Evolutionary conservation across 2,888 invertebrate genomes (phyloP), one percentile per base, ranked within the genome.

Genomic region (Cabera pusaria): DNA sequence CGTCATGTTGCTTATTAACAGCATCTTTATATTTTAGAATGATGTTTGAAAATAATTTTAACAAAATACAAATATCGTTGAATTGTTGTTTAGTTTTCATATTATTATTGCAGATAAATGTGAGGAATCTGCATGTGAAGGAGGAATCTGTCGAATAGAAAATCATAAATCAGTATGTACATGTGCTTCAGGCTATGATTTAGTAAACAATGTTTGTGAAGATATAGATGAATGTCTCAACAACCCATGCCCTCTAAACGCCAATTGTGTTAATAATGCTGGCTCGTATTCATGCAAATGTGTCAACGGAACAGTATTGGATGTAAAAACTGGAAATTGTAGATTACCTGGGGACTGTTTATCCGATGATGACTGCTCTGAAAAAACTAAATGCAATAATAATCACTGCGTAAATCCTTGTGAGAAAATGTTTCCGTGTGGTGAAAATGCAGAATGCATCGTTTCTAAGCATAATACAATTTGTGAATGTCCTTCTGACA

Each of bases 301-400:
- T 62, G 91, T 93, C 0, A 93, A 94, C 59, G 95, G 95, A 34
- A 90, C 96, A 9, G 91, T 97, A 31, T 94, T 96, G 11, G 97
- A 97, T 84, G 92, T 93, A 3, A 83, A 46, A 33, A 90, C 91
- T 36, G 90, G 91, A 0, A 96, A 94, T 16, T 97, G 97, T 63
- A 92, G 93, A 50, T 92, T 93, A 69, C 95, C 97, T 0, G 96
- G 95, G 26, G 95, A 96, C 68, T 97, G 97, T 60, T 91, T 93
- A 49, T 91, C 93, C 1, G 94, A 96, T 64, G 82, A 91, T 1
- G 96, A 97, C 57, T 97, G 97, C 68, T 95, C 96, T 0, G 88
- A 90, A 4, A 91, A 93, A 31, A 95, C 96, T 0, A 91, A 93
- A 54, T 97, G 97, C 59, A 80, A 91, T 21, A 92, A 94, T 40